Conservation (phyloP, 2,888 invertebrate genomes). For the Synergus itoensis region DNA sequence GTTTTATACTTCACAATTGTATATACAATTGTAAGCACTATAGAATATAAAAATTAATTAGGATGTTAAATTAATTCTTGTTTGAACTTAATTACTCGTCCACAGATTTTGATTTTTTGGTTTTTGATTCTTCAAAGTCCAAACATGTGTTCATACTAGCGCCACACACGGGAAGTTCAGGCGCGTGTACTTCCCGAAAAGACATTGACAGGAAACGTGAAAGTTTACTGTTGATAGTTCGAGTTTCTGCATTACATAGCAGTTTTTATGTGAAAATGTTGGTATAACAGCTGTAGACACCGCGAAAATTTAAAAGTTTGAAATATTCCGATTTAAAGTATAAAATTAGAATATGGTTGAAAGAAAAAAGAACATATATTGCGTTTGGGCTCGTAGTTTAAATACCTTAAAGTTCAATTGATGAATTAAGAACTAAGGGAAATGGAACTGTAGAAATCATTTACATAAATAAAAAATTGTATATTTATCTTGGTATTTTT, state of each 20-base stretch:
- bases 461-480: neutral
- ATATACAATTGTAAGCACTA: too few species aligned
- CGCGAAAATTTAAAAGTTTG: neutral
- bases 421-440: neutral
- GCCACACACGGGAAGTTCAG: too few species aligned
- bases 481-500: neutral
- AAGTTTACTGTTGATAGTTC: neutral
- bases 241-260: neutral
- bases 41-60: too few species aligned
- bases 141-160: too few species aligned
- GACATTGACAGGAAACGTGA: neutral
- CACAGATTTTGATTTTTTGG: too few species aligned
- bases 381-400: too few species aligned
- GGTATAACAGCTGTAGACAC: neutral
- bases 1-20: too few species aligned
- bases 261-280: neutral
- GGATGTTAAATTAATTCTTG: too few species aligned
- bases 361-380: neutral
- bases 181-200: too few species aligned
- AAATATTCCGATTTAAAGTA: neutral
- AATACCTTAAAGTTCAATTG: neutral
- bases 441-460: neutral
- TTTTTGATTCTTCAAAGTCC: too few species aligned
- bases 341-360: neutral
- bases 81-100: too few species aligned